phyloP scores from a whole-genome alignment of 2,113 vertebrate genomes.

The Malurus elegans region DNA sequence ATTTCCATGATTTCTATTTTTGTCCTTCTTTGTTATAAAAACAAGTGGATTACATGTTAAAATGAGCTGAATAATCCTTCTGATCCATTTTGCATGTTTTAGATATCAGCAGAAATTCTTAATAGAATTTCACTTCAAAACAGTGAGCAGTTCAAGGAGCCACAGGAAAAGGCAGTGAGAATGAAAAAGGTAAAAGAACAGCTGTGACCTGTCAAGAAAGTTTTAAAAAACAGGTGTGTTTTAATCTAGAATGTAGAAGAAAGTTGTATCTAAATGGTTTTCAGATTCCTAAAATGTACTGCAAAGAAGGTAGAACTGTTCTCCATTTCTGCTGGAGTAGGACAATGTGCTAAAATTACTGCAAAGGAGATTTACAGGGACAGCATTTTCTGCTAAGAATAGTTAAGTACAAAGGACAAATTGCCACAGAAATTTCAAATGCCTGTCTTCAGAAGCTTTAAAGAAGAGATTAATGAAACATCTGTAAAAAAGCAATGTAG shows the following conservation, averaged over 20 bases:
- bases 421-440: constrained; percentile 5
- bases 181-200: background rate
- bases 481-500: constrained; percentile 49
- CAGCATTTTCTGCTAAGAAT: constrained; percentile 24
- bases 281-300: background rate
- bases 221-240: background rate
- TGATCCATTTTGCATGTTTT: background rate
- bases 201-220: background rate
- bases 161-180: background rate
- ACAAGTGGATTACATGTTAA: background rate
- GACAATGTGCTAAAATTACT: background rate
- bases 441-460: constrained; percentile 5
- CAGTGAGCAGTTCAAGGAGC: background rate
- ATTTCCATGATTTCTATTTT: background rate
- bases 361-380: background rate
- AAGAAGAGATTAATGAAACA: constrained; percentile 39
- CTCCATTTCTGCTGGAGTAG: background rate
- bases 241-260: background rate
- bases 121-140: background rate
- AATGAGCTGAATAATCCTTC: background rate
- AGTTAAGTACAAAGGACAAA: constrained; percentile 12
- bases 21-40: background rate
- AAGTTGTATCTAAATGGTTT: background rate
- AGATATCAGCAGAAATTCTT: background rate
- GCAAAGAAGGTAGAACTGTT: background rate